Evolutionary conservation across 2,113 vertebrate species (phyloP), one percentile per base, ranked within the genome.

Genomic region (Centropus unirufus): DNA sequence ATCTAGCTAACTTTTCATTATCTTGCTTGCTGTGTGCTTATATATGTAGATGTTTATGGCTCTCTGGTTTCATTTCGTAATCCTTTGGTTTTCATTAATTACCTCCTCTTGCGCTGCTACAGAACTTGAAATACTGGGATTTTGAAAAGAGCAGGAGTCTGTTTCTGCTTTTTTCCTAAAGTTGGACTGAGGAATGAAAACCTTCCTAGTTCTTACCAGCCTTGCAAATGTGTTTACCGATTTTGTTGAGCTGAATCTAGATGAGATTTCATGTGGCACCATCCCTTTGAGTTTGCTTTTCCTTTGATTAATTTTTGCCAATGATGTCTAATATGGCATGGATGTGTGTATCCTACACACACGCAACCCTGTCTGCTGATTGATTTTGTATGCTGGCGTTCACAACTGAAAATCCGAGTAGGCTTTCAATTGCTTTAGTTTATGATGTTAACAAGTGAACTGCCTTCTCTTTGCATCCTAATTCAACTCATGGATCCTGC

Each of bases 1-100:
- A 93, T 94, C 52, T 30, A 23, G 64, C 44, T 87, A 81, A 85
- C 92, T 96, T 96, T 88, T 92, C 51, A 18, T 91, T 97, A 55
- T 90, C 39, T 90, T 78, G 81, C 68, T 96, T 94, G 87, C 52
- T 90, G 52, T 70, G 47, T 93, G 73, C 29, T 88, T 90, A 40
- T 94, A 7, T 67, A 16, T 70, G 79, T 77, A 77, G 64, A 61
- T 78, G 27, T 87, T 87, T 87, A 19, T 81, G 82, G 63, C 34
- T 92, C 52, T 80, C 44, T 67, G 72, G 57, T 40, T 93, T 94
- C 14, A 2, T 95, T 79, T 76, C 4, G 5, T 94, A 73, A 57
- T 86, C 59, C 9, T 81, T 81, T 20, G 68, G 34, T 21, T 89
- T 93, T 58, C 0, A 3, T 46, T 93, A 52, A 76, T 78, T 70